Evolutionary conservation across 1,140 invertebrate genomes (phyloP).

Genomic region (Hylaeus anthracinus): DNA sequence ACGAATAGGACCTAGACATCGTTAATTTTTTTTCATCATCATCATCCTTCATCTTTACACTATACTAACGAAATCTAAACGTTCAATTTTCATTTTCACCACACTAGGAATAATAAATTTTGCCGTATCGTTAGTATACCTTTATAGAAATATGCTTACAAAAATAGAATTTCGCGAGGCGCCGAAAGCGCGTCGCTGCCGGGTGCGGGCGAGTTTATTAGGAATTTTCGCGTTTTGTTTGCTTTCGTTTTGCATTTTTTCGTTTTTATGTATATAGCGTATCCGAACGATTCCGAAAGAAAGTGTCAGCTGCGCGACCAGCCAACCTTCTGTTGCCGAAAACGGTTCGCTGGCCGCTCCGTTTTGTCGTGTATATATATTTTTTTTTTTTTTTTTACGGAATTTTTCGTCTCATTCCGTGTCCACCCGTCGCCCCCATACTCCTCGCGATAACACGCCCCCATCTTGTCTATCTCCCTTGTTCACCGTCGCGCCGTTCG

Average conservation of each 20-base stretch:
- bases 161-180: conserved; percentile 82
- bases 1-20: conserved; percentile 82
- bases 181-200: conserved; percentile 74
- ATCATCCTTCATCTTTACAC: conserved; percentile 73
- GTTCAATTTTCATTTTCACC: conserved; percentile 81
- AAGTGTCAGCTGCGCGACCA: conserved; percentile 25
- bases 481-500: conserved; percentile 58
- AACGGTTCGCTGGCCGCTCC: neutral
- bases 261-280: conserved; percentile 1
- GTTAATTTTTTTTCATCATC: conserved; percentile 74
- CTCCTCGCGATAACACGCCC: neutral
- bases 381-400: conserved; percentile 41
- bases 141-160: conserved; percentile 83
- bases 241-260: conserved; percentile 51
- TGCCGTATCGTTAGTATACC: conserved; percentile 81
- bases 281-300: conserved; percentile 60
- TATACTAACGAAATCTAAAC: conserved; percentile 82
- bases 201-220: conserved; percentile 75
- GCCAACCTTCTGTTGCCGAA: conserved; percentile 4
- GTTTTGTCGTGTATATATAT: neutral
- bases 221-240: conserved; percentile 62
- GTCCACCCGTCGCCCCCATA: neutral
- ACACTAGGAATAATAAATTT: conserved; percentile 82
- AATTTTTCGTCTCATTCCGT: conserved; percentile 37
- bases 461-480: conserved; percentile 1